A percentile compares a stretch with the other conserved stretches of the same genome.
phyloP scores from a whole-genome alignment of 2,113 vertebrate genomes.

The Spheniscus mendiculus region DNA sequence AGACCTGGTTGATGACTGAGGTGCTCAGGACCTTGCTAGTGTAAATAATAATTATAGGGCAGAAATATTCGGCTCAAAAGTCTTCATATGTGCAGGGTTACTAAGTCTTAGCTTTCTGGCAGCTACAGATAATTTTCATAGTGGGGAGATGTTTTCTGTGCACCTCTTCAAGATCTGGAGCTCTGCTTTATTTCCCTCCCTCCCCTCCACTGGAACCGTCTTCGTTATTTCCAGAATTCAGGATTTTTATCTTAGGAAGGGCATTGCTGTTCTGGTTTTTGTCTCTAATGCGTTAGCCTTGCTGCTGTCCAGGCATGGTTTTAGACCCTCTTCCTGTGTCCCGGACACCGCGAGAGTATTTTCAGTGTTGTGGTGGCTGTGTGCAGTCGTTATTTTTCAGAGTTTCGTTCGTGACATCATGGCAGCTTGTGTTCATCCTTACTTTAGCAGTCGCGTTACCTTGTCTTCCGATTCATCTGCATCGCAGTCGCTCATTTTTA shows the following conservation, averaged over 20 bases:
- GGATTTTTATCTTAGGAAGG: neutral
- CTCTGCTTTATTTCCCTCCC: neutral
- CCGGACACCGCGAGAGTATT: neutral
- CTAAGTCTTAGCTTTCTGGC: neutral
- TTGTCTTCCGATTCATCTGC: neutral
- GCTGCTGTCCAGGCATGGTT: accelerated
- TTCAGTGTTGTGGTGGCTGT: neutral
- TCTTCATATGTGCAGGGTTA: accelerated
- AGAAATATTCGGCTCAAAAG: neutral
- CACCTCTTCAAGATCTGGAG: neutral
- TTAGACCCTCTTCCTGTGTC: neutral
- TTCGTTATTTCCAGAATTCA: neutral
- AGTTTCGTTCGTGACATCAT: neutral
- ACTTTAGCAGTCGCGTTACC: accelerated
- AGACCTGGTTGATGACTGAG: neutral
- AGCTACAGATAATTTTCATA: neutral
- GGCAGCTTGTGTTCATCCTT: neutral
- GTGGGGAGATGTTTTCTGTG: neutral
- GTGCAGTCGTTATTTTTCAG: neutral
- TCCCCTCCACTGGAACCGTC: accelerated
- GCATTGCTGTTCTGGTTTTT: neutral
- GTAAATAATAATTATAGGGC: conserved; percentile 13
- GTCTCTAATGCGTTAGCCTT: accelerated
- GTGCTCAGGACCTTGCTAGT: neutral
- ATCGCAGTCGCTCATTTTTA: neutral